phyloP scores from a whole-genome alignment of 2,113 vertebrate genomes.

The Trematomus loennbergii region DNA sequence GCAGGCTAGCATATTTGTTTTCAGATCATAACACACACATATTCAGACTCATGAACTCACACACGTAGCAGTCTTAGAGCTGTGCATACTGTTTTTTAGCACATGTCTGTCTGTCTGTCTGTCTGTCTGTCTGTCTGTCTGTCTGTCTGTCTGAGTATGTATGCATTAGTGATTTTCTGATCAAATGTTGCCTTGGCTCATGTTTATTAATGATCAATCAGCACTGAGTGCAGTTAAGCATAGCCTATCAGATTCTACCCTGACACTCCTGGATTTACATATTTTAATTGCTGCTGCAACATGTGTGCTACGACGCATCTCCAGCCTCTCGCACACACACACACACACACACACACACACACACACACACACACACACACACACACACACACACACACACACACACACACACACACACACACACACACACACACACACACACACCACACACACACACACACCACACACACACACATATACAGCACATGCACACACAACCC shows the following conservation, averaged over 20 bases:
- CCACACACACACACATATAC: too few relatives aligned
- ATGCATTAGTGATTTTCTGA: constrained; percentile 27
- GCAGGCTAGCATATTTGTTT: constrained; percentile 38
- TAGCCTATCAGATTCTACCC: constrained; percentile 69
- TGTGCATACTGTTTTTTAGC: too few relatives aligned
- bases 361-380: too few relatives aligned
- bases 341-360: too few relatives aligned
- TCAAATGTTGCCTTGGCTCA: constrained; percentile 38
- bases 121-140: not conserved
- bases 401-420: too few relatives aligned
- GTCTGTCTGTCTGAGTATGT: constrained; percentile 16
- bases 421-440: too few relatives aligned
- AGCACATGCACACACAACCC: too few relatives aligned
- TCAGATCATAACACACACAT: constrained; percentile 8
- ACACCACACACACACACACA: too few relatives aligned
- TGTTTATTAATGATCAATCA: constrained; percentile 74
- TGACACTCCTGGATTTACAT: constrained; percentile 62
- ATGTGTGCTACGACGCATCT: constrained; percentile 55
- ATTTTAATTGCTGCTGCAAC: constrained; percentile 73
- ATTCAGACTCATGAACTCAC: not conserved
- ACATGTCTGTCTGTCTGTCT: not conserved
- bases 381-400: too few relatives aligned
- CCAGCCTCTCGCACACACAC: not conserved
- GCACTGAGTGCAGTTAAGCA: constrained; percentile 64
- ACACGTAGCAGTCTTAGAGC: not conserved